These are phyloP conservation scores for Ondatra zibethicus DNA, from an alignment of 2,113 vertebrate species.

Conservation along the genomic window DNA sequence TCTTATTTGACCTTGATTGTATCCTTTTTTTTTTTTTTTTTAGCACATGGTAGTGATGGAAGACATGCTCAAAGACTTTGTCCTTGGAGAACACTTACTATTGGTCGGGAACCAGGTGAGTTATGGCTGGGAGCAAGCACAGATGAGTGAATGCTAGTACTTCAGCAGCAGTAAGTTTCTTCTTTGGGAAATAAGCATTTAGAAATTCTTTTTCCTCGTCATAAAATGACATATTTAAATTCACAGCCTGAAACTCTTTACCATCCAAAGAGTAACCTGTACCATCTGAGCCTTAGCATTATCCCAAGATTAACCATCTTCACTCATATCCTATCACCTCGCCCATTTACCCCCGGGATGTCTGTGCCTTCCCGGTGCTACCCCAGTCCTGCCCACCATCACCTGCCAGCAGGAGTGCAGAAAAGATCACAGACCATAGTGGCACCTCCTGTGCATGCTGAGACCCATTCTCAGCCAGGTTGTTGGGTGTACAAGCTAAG, in stretches of 20 bases:
- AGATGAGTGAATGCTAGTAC: not conserved
- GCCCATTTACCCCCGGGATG: not conserved
- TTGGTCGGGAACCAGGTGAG: constrained; percentile 98
- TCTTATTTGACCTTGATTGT: not conserved
- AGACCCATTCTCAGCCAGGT: not conserved
- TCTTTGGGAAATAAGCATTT: constrained; percentile 1
- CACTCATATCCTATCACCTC: not conserved
- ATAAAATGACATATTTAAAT: not conserved
- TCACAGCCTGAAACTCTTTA: not conserved
- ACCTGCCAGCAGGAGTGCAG: not conserved
- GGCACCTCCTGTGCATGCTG: not conserved
- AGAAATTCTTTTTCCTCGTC: not conserved
- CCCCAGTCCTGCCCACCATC: not conserved
- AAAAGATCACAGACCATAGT: not conserved
- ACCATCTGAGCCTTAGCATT: not conserved
- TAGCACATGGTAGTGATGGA: constrained; percentile 98
- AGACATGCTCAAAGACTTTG: constrained; percentile 98
- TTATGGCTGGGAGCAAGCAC: not conserved
- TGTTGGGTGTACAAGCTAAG: not conserved
- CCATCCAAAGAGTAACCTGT: not conserved
- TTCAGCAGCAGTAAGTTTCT: constrained; percentile 36
- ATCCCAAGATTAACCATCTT: not conserved
- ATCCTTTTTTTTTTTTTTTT: constrained; percentile 75
- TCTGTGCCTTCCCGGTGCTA: not conserved
- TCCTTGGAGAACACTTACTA: constrained; percentile 96